Percentiles rank a stretch among this genome's conserved stretches.
Conservation (phyloP, 2,797 vertebrate genomes). For the Chelidonichthys spinosus region DNA sequence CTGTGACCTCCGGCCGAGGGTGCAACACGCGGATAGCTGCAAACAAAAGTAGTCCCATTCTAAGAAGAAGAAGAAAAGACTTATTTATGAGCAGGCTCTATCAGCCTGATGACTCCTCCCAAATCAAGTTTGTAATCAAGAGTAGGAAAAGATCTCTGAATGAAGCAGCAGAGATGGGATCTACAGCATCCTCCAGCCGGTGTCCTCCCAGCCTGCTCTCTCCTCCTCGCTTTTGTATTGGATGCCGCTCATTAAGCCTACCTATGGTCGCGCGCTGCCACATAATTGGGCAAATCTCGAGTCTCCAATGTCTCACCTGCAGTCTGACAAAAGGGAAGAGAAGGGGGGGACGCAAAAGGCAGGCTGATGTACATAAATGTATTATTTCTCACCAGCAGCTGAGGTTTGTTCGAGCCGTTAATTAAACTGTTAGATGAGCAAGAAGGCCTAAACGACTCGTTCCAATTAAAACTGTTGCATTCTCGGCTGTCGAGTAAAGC, state of each 20-base stretch:
- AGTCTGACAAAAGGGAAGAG: constrained; percentile 41
- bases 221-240: constrained; percentile 29
- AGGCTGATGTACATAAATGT: constrained; percentile 53
- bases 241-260: constrained; percentile 52
- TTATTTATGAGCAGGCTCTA: background rate
- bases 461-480: constrained; percentile 41
- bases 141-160: background rate
- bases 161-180: constrained; percentile 13
- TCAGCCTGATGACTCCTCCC: background rate
- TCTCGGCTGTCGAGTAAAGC: constrained; percentile 29
- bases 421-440: constrained; percentile 74
- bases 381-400: constrained; percentile 55
- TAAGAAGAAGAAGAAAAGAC: background rate
- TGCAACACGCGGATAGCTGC: constrained; percentile 36
- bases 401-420: constrained; percentile 69
- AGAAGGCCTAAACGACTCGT: constrained; percentile 31
- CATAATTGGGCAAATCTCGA: constrained; percentile 60
- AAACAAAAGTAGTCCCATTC: constrained; percentile 8
- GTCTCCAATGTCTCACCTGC: constrained; percentile 58
- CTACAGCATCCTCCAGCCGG: constrained; percentile 28
- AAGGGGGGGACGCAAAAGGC: background rate
- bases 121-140: background rate
- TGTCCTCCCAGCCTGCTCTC: constrained; percentile 4
- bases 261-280: constrained; percentile 39
- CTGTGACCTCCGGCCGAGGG: constrained; percentile 48